Base-by-base conservation (phyloP, 2,888 invertebrate genomes). In the Drosophila putrida region DNA sequence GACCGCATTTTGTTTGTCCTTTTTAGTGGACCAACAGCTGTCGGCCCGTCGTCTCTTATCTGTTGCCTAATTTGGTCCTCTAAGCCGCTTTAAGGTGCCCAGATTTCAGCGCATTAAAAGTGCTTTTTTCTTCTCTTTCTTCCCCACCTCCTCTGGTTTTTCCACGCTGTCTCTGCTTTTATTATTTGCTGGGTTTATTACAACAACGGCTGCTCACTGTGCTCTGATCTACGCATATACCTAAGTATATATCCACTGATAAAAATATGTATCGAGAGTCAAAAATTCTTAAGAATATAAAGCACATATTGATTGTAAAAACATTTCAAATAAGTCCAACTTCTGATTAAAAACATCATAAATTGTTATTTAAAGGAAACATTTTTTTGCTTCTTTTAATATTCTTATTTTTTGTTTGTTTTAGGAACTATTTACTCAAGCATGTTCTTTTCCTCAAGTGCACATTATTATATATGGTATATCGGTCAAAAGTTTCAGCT, bases 71-170 rank as follows among this genome's bases (percentile, higher is more conserved):
- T 82, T 82, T 85, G 38, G 64, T 61, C 57, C 68, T 58, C 57
- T 88, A 80, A 88, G 87, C 89, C 83, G 77, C 68, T 68, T 83
- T 77, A 80, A 88, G 89, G 80, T 88, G 87, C 81, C 72, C 87
- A 86, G 78, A 86, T 86, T 82, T 78, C 39, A 38, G 11, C 59
- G 78, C 70, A 78, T 84, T 81, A 87, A 74, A 86, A 70, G 51
- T 51, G 41, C n/a, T 13, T 54, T 77, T 35, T 50, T 9, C 15
- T 13, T 25, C 33, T 9, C 38, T 15, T 31, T 9, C 13, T 31
- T n/a, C 13, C 4, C 13, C 15, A 9, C 4, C 39, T 28, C 11
- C 10, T 47, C 1, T 36, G 11, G 10, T 20, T 57, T 33, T 41
- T 33, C 20, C 15, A 11, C 35, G 46, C 55, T 39, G 50, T 41